Evolutionary conservation across 2,113 vertebrate genomes (phyloP).

Genomic region (Calyptomena viridis): DNA sequence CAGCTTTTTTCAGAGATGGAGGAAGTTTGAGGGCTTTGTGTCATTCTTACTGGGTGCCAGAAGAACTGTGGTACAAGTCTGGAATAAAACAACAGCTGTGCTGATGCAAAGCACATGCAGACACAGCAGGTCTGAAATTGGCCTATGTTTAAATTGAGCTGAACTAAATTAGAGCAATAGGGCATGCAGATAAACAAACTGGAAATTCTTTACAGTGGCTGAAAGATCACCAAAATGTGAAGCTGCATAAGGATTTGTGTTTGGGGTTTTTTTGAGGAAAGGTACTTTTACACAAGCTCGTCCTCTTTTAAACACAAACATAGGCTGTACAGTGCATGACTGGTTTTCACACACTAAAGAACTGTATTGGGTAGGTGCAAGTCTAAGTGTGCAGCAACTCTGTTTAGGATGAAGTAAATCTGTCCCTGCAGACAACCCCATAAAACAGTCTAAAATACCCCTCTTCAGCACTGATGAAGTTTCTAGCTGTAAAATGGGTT

Average conservation of each 20-base stretch:
- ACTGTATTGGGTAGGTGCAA: background rate
- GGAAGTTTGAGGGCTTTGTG: background rate
- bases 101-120: background rate
- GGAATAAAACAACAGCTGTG: background rate
- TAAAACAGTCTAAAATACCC: background rate
- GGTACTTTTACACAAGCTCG: background rate
- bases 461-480: background rate
- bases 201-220: background rate
- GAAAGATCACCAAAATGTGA: background rate
- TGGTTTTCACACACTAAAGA: background rate
- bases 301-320: background rate
- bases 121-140: background rate
- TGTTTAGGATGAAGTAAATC: background rate
- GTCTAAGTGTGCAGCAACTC: background rate
- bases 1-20: background rate
- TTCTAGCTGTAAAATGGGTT: background rate
- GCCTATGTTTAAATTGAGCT: background rate
- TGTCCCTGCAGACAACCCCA: background rate
- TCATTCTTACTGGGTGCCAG: background rate
- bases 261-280: background rate
- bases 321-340: background rate
- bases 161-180: background rate
- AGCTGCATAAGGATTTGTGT: background rate
- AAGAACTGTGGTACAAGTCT: background rate
- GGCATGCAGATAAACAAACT: background rate